phyloP scores from a whole-genome alignment of 2,888 invertebrate species.

The Meteorus cinctellus region DNA sequence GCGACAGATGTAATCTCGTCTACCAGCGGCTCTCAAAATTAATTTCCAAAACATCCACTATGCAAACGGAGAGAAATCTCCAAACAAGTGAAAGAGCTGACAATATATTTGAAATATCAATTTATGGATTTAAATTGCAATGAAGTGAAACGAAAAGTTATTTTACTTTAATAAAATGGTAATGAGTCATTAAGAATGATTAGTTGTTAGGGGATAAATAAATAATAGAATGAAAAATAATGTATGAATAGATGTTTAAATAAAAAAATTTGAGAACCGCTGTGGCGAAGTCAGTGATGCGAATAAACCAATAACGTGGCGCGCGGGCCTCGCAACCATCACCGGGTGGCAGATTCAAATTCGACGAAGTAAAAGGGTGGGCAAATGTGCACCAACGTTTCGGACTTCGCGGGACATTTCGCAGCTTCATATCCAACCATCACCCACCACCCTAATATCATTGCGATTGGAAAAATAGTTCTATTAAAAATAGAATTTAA shows the following conservation, averaged over 20 bases:
- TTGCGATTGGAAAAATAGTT: conserved; percentile 31
- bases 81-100: neutral
- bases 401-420: conserved; percentile 67
- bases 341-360: conserved; percentile 71
- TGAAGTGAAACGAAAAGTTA: conserved; percentile 4
- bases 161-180: neutral
- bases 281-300: conserved; percentile 69
- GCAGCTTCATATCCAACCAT: conserved; percentile 52
- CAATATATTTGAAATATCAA: too few relatives aligned
- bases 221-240: neutral
- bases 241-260: conserved; percentile 1
- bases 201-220: neutral
- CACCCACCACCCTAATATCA: conserved; percentile 10
- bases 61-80: neutral
- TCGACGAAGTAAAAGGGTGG: conserved; percentile 60
- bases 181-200: neutral
- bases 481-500: conserved; percentile 18
- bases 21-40: conserved; percentile 59
- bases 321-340: conserved; percentile 55
- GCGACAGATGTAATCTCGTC: conserved; percentile 65
- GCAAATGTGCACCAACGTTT: conserved; percentile 41
- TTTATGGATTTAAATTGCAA: neutral
- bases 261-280: conserved; percentile 60
- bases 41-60: conserved; percentile 22
- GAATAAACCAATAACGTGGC: conserved; percentile 73